phyloP scores from a whole-genome alignment of 2,888 invertebrate species.

The Unio delphinus region DNA sequence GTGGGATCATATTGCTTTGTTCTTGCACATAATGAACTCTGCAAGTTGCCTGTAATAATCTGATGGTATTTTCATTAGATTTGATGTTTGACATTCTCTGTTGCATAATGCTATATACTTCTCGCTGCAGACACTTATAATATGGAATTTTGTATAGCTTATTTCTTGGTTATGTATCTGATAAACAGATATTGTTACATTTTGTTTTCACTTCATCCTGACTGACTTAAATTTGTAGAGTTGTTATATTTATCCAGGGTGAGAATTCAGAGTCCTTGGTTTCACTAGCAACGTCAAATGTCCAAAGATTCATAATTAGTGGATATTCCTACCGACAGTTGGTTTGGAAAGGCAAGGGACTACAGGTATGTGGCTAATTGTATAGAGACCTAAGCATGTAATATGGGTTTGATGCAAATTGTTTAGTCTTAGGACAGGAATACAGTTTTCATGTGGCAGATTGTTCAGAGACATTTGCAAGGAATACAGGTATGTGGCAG shows the following conservation, averaged over 20 bases:
- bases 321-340: constrained; percentile 21
- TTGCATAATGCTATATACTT: too few relatives aligned
- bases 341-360: constrained; percentile 15
- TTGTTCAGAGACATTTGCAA: too few relatives aligned
- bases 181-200: background rate
- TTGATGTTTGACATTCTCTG: too few relatives aligned
- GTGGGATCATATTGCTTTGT: too few relatives aligned
- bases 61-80: too few relatives aligned
- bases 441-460: too few relatives aligned
- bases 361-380: constrained; percentile 12
- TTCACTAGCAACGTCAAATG: constrained; percentile 36
- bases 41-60: too few relatives aligned
- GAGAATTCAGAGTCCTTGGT: constrained; percentile 13
- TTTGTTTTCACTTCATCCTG: background rate
- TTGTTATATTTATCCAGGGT: constrained; percentile 18
- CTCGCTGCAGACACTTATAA: too few relatives aligned
- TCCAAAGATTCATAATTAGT: constrained; percentile 18
- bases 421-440: too few relatives aligned
- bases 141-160: too few relatives aligned
- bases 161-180: background rate
- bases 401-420: background rate
- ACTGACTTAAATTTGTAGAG: background rate
- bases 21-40: too few relatives aligned
- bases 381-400: background rate
- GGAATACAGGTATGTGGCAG: too few relatives aligned